Base-by-base conservation (phyloP, 2,797 vertebrate species). In the Galago senegalensis region DNA sequence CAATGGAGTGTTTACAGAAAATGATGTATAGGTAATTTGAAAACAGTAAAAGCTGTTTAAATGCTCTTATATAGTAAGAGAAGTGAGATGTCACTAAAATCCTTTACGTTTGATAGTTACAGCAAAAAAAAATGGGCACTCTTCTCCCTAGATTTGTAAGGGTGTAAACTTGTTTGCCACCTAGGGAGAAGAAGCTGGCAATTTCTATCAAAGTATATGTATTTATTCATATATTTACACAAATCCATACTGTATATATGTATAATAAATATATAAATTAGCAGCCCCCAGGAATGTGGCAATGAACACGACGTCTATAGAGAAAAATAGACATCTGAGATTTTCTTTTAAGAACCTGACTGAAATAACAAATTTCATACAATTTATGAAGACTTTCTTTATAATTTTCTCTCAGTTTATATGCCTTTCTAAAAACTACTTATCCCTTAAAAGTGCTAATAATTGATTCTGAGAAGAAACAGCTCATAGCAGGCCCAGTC, bases 401-500 rank as follows among this genome's bases (percentile, higher is more conserved):
- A 16, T 90, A 18, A 9, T 89, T 85, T 92, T 83, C 14, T 94
- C 40, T 85, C 2, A 10, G 31, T 1, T 93, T 83, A 31, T 53
- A 82, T 69, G 34, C 75, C 53, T 79, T 93, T 89, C 49, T n/a
- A 31, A 85, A 96, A 87, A 96, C 31, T 87, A 61, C n/a, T 27
- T 40, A 65, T 70, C 88, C 56, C 31, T 93, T 86, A 81, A 95
- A 94, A 95, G 91, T 89, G 34, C 17, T 72, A 76, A 93, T 70
- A 73, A 82, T 9, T n/a, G 37, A 92, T 27, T 49, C 34, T 76
- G 63, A 69, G 80, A 96, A 73, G 34, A 95, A 93, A 91, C 31
- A 84, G 56, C 87, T 95, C 93, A 88, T 77, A 85, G 49, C 56
- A 87, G 21, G 49, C 40, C 96, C 80, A 96, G 70, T 97, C 93